Percentiles rank a stretch among this genome's conserved stretches.
These are phyloP conservation scores for Saxicola maurus DNA, from an alignment of 2,797 vertebrate species.

Conservation along the genomic window DNA sequence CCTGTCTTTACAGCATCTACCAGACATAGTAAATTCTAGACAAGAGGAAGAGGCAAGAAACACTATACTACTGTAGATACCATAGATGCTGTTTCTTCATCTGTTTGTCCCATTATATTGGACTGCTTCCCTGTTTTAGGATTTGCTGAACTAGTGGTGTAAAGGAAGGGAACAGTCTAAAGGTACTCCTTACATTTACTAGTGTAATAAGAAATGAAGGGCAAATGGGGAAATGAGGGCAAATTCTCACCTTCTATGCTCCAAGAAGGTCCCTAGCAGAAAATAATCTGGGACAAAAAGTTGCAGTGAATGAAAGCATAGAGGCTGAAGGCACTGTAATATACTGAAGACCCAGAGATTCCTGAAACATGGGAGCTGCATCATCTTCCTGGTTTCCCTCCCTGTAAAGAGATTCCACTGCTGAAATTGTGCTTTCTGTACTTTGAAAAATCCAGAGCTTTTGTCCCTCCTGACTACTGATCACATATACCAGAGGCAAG, in stretches of 20 bases:
- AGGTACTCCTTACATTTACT: neutral
- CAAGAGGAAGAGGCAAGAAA: slow-evolving; percentile 23
- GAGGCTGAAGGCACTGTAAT: neutral
- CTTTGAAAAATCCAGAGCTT: neutral
- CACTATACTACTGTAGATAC: neutral
- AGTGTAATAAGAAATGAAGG: neutral
- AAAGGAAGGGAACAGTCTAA: neutral
- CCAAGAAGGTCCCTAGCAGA: neutral
- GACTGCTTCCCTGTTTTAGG: neutral
- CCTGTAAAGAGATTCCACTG: neutral
- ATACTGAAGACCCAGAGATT: neutral
- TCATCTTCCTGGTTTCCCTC: neutral
- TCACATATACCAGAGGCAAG: neutral
- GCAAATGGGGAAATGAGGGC: neutral
- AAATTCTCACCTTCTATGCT: neutral
- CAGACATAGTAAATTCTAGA: neutral
- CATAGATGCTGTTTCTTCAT: slow-evolving; percentile 12
- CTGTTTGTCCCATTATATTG: neutral
- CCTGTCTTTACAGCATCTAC: neutral
- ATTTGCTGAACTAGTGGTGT: neutral
- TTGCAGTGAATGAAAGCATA: neutral
- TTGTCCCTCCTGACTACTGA: neutral
- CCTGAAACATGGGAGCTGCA: neutral
- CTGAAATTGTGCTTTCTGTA: neutral
- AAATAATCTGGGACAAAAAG: neutral